Percentiles rank a stretch among this genome's conserved stretches.
phyloP scores from a whole-genome alignment of 2,797 vertebrate species.

The Danio aesculapii region DNA sequence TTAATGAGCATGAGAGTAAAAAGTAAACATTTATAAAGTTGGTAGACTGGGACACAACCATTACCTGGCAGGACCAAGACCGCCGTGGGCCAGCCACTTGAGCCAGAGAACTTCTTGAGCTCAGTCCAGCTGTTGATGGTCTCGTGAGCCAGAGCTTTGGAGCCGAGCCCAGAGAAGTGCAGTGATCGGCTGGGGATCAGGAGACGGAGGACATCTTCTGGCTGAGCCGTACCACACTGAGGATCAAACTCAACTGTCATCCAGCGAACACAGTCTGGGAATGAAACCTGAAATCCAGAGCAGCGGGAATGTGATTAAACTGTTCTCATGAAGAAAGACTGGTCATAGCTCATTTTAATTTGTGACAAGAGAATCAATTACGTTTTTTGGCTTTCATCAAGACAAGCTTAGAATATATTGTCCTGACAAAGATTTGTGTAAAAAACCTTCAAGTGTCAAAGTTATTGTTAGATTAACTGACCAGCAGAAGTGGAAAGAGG shows the following conservation, averaged over 20 bases:
- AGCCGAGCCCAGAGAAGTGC: constrained; percentile 87
- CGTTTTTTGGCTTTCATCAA: no score
- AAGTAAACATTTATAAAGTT: neutral
- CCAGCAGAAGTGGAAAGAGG: no score
- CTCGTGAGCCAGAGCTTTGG: constrained; percentile 90
- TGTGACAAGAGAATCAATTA: neutral
- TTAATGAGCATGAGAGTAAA: neutral
- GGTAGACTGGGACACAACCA: neutral
- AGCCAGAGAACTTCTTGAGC: constrained; percentile 94
- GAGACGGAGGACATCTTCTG: constrained; percentile 94
- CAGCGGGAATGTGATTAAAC: neutral
- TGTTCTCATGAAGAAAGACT: neutral
- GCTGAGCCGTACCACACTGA: constrained; percentile 97
- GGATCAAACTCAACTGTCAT: constrained; percentile 96
- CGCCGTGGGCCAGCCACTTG: constrained; percentile 93
- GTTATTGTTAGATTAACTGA: no score
- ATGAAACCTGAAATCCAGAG: constrained; percentile 84
- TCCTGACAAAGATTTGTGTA: no score
- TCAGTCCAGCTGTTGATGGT: constrained; percentile 98
- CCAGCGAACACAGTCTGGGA: constrained; percentile 98
- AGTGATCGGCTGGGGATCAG: constrained; percentile 91
- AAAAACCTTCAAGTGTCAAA: no score
- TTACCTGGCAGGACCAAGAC: constrained; percentile 95
- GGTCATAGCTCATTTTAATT: neutral
- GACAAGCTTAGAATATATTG: no score